Evolutionary conservation across 2,888 invertebrate genomes (phyloP).

Genomic region (Ectropis crepuscularia): DNA sequence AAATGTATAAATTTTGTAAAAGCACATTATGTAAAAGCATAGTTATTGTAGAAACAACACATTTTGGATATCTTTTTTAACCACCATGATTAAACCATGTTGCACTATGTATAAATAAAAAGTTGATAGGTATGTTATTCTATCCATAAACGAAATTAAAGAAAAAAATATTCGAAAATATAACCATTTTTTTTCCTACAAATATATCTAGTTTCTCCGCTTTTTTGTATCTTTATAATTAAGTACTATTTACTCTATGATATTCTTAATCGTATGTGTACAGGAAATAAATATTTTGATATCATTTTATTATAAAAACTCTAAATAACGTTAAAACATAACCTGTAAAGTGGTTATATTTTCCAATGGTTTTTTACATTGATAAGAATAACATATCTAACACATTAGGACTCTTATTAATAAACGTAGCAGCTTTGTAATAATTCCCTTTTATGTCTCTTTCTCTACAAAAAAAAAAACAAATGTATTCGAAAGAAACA

Average conservation of each 20-base stretch:
- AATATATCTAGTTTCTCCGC: too few relatives aligned
- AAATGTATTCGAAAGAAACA: background rate
- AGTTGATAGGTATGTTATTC: constrained; percentile 57
- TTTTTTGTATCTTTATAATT: too few relatives aligned
- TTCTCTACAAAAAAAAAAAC: background rate
- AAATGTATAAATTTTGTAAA: too few relatives aligned
- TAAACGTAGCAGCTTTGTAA: constrained; percentile 1
- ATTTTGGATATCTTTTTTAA: background rate
- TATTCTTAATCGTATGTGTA: too few relatives aligned
- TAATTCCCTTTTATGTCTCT: background rate
- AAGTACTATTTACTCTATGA: too few relatives aligned
- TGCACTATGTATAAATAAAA: constrained; percentile 39
- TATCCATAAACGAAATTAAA: constrained; percentile 36
- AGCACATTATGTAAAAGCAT: too few relatives aligned
- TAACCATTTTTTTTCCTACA: background rate
- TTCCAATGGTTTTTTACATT: constrained; percentile 14
- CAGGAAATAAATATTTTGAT: background rate
- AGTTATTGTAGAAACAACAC: too few relatives aligned
- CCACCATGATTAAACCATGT: constrained; percentile 35
- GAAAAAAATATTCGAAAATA: constrained; percentile 13
- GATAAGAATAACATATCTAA: constrained; percentile 49
- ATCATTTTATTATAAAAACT: too few relatives aligned
- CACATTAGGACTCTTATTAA: constrained; percentile 3
- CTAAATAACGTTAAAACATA: too few relatives aligned
- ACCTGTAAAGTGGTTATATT: constrained; percentile 5